Evolutionary conservation across 2,888 invertebrate species (phyloP), one percentile per base, ranked within the genome.

Genomic region (Caenorhabditis imperialis): DNA sequence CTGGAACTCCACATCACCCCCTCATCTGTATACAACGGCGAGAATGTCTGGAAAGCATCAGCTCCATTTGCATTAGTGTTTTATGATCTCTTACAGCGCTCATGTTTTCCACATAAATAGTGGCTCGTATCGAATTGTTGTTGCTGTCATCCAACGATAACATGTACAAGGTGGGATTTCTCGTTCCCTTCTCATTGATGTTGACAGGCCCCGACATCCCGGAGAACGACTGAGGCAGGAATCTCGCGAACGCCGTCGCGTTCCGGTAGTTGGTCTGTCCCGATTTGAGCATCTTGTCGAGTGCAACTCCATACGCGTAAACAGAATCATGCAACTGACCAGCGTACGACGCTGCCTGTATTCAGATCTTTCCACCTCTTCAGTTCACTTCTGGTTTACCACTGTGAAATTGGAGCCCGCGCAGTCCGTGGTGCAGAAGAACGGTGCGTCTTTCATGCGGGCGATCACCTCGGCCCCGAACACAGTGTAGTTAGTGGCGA

Each of bases 391-490:
- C 16, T 12, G 37, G 45, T 44, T 16, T 20, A 51, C 60, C 79
- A 79, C 53, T 37, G 63, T n/a, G 54, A 48, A 62, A 14, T 55
- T 58, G 14, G 42, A 22, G 8, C 40, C 35, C 8, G 37, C 50
- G 30, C 73, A 73, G 10, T 73, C 73, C 1, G 37, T 37, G 3
- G 55, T 65, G 50, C 81, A 84, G 47, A 51, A 75, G 54, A 77
- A 84, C 18, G 84, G 84, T 10, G 81, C 73, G 2, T 69, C 61
- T 22, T 67, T 75, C 75, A 81, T 83, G 7, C 81, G 38, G 6
- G 47, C 25, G 6, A 81, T 53, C 0, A 84, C 75, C 47, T 83
- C 75, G 22, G 58, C 50, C n/a, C 80, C 75, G 54, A 84, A 82
- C 7, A 65, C 42, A 1, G 72, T 63, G 35, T 63, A 63, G 25